These are phyloP conservation scores for Odocoileus hemionus DNA, from an alignment of 2,113 vertebrate genomes.

Conservation along the genomic window DNA sequence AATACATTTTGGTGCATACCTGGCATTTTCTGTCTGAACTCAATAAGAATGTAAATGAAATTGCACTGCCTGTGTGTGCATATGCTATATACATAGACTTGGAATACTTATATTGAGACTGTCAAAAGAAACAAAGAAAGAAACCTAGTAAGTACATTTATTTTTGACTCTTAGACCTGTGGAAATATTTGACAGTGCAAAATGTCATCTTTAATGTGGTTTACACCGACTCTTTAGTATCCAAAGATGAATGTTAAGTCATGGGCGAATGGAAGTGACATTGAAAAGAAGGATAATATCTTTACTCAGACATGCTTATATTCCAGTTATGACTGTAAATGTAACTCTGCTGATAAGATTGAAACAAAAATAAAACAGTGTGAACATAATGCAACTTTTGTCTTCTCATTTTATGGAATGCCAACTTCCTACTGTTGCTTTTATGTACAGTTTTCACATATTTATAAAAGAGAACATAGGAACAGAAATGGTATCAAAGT, in stretches of 20 bases:
- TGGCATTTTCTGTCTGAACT: conserved; percentile 47
- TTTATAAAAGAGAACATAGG: not conserved
- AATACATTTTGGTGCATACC: conserved; percentile 18
- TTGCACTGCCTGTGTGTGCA: not conserved
- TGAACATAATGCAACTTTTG: conserved; percentile 28
- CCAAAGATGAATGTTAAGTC: conserved; percentile 35
- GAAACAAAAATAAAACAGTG: not conserved
- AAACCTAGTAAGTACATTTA: not conserved
- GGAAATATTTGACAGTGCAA: conserved; percentile 25
- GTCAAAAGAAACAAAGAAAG: not conserved
- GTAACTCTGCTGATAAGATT: not conserved
- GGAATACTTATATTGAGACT: not conserved
- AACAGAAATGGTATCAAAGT: conserved; percentile 15
- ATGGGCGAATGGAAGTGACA: not conserved
- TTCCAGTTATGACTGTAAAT: conserved; percentile 31
- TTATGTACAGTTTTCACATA: conserved; percentile 17
- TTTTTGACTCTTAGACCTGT: conserved; percentile 27
- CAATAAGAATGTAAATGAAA: conserved; percentile 64
- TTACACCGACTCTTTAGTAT: conserved; percentile 8
- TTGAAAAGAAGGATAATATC: not conserved
- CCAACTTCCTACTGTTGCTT: not conserved
- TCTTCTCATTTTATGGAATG: conserved; percentile 31
- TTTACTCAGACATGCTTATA: not conserved
- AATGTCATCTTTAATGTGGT: conserved; percentile 11
- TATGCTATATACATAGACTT: not conserved